phyloP scores from a whole-genome alignment of 2,888 invertebrate genomes.

The Lochmaea capreae region DNA sequence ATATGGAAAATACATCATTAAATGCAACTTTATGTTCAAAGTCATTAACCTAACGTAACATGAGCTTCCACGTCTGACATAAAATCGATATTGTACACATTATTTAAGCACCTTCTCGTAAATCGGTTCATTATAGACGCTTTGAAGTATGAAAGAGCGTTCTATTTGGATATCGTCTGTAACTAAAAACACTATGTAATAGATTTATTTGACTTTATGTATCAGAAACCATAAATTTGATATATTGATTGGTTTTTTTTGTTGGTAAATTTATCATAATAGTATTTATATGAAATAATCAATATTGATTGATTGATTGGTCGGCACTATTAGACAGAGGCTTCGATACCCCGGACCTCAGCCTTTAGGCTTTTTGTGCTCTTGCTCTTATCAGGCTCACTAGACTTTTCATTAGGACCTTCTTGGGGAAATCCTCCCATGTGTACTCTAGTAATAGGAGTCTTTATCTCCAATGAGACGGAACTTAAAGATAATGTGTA shows the following conservation, averaged over 20 bases:
- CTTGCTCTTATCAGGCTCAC: too few relatives aligned
- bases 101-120: neutral
- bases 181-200: neutral
- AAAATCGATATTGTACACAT: constrained; percentile 17
- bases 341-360: too few relatives aligned
- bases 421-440: too few relatives aligned
- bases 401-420: too few relatives aligned
- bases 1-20: neutral
- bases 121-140: neutral
- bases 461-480: too few relatives aligned
- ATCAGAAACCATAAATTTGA: neutral
- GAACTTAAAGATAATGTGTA: too few relatives aligned
- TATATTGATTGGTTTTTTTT: neutral
- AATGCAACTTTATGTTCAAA: constrained; percentile 13
- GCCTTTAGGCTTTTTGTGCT: too few relatives aligned
- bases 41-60: constrained; percentile 20
- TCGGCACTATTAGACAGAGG: too few relatives aligned
- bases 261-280: too few relatives aligned
- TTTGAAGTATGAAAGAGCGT: neutral
- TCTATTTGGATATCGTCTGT: neutral
- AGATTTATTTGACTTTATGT: neutral
- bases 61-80: neutral
- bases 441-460: too few relatives aligned
- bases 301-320: too few relatives aligned
- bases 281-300: too few relatives aligned